Evolutionary conservation across 2,797 vertebrate species (phyloP).

Genomic region (Bucorvus abyssinicus): DNA sequence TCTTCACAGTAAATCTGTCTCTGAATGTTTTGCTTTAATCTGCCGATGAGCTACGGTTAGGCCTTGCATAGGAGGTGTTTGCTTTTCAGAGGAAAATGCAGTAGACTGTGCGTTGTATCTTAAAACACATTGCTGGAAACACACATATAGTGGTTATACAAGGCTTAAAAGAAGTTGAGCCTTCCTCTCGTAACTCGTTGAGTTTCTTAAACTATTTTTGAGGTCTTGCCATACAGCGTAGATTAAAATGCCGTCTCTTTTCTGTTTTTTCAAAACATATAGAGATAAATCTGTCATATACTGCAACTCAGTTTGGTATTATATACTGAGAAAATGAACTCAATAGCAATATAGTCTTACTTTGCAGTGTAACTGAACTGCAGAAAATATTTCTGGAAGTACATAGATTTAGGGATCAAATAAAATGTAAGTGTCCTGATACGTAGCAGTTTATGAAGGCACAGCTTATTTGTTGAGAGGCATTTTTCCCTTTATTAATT

Average conservation of each 20-base stretch:
- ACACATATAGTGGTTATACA: background rate
- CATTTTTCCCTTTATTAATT: conserved; percentile 78
- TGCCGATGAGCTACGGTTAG: conserved; percentile 28
- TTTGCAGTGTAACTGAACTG: conserved; percentile 77
- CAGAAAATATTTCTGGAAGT: conserved; percentile 73
- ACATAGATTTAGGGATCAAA: conserved; percentile 71
- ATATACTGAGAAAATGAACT: conserved; percentile 77
- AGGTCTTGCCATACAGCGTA: conserved; percentile 38
- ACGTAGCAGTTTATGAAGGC: conserved; percentile 75
- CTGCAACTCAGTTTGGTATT: conserved; percentile 70
- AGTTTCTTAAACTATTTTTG: conserved; percentile 54
- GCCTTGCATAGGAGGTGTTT: background rate
- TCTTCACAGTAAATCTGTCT: background rate
- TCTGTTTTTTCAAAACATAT: conserved; percentile 68
- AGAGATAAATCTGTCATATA: conserved; percentile 76
- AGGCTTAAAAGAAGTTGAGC: background rate
- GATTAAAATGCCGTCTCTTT: conserved; percentile 72
- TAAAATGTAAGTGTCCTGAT: conserved; percentile 75
- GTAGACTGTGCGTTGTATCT: background rate
- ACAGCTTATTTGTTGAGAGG: conserved; percentile 73
- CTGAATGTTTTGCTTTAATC: conserved; percentile 47
- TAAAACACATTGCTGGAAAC: conserved; percentile 24
- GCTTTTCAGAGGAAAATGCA: conserved; percentile 41
- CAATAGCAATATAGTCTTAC: conserved; percentile 76
- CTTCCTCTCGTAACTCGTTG: background rate